Base-by-base conservation (phyloP, 2,113 vertebrate genomes). In the Lamprotornis superbus region DNA sequence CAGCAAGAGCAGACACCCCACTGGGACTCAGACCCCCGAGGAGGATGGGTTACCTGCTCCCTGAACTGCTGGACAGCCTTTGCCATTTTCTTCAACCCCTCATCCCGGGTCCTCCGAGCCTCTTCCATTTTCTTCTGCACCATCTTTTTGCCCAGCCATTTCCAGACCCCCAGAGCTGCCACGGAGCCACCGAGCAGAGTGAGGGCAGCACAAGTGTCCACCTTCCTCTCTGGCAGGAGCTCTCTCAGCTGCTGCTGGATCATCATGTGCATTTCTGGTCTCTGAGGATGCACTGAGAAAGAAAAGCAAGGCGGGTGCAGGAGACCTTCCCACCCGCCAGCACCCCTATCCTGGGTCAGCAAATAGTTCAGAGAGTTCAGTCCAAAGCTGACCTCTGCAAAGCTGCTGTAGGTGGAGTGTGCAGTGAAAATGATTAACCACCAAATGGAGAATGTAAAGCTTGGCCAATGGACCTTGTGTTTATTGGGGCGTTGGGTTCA, bases 1-100 rank as follows among this genome's bases (percentile, higher is more conserved):
- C 44, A 83, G 3, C 30, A 44, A 20, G 61, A 74, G 52, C 47
- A 87, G 73, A 68, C 22, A 40, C 42, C 52, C 60, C 1, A 1
- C 24, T 22, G 56, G 25, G 20, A 83, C 74, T 73, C 61, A 64
- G n/a, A 52, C 5, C 25, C 63, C 65, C 5, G 1, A 31, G 31
- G 52, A 81, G 55, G 55, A 79, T 0, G 2, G 9, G 35, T 96
- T 96, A 97, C 97, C 97, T 97, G 87, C 35, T 95, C 87, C 77
- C 91, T 96, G 92, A 96, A 97, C 70, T 87, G 56, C 85, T 94
- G 89, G 33, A 96, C 87, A 59, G 81, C 87, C 87, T 94, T 95
- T 78, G 91, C 93, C 83, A 97, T 96, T 81, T 93, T 92, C 78
- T 82, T 79, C 93, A 97, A 5, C 11, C 96, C 69, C 25, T 79